Base-by-base conservation (phyloP, 2,797 vertebrate genomes). In the Chromis chromis region DNA sequence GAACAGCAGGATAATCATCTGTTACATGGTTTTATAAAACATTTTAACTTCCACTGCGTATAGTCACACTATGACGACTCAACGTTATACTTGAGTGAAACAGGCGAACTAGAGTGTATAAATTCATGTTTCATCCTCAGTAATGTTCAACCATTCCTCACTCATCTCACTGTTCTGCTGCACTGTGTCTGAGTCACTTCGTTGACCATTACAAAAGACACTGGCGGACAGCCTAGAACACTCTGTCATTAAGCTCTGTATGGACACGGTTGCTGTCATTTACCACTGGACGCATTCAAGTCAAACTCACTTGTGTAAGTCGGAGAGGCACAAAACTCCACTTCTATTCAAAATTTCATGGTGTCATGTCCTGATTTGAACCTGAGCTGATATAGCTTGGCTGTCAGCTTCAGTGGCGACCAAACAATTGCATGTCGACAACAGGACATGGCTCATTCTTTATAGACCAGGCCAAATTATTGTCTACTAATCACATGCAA, bases 131-230 rank as follows among this genome's bases (percentile, higher is more conserved):
- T 82, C 46, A 67, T 83, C 27, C 56, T 83, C 21, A 25, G 44
- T 79, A 84, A 89, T 83, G 64, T 85, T 85, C 67, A 87, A 86
- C 70, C 70, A 72, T 44, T 70, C 65, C 31, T 82, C 66, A 50
- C 36, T 24, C n/a, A 58, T 78, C 59, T 70, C 58, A 74, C 66
- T 69, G 79, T 69, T 62, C 46, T 52, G 25, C 66, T 78, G 50
- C 33, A 17, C 55, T 49, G 60, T 11, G 39, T 65, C 64, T 66
- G 28, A 81, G 61, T 78, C 80, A 78, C 67, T 68, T 67, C 0
- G 53, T 79, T 82, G 78, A 86, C 70, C 67, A 86, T 85, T 90
- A 84, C 54, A 78, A 74, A 74, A 73, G 57, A 70, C 36, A 57
- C 71, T 77, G 69, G 69, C 44, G 0, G 24, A 53, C 25, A 44